These are phyloP conservation scores for Alaudala cheleensis DNA, from an alignment of 2,113 vertebrate genomes.

Conservation along the genomic window DNA sequence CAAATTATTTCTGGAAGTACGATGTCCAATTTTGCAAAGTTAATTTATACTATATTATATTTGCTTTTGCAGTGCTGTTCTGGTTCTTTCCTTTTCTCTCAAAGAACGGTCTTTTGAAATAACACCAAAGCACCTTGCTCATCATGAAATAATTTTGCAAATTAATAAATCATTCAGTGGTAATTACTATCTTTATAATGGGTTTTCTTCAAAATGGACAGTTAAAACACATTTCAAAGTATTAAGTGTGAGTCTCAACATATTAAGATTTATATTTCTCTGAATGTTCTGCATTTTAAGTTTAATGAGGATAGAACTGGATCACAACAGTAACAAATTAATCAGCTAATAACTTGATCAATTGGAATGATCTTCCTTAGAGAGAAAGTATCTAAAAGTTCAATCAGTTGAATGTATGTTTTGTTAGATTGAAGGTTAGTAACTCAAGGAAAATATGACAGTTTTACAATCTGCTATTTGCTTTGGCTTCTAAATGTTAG, in stretches of 20 bases:
- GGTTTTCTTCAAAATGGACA: slow-evolving; percentile 8
- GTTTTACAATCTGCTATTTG: not conserved
- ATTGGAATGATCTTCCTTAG: not conserved
- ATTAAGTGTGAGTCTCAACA: slow-evolving; percentile 2
- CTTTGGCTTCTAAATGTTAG: not conserved
- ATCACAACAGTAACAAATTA: not conserved
- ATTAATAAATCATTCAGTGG: slow-evolving; percentile 12
- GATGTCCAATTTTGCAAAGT: not conserved
- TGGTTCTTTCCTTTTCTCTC: slow-evolving; percentile 6
- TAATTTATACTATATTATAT: not conserved
- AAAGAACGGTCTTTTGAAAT: not conserved
- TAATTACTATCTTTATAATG: slow-evolving; percentile 14
- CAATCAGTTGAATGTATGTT: not conserved
- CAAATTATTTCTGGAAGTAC: not conserved
- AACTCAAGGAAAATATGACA: not conserved
- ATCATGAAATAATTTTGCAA: slow-evolving; percentile 25
- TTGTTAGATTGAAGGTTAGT: not conserved
- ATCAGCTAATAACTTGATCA: not conserved
- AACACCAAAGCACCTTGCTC: not conserved
- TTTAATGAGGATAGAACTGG: not conserved
- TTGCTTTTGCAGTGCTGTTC: not conserved
- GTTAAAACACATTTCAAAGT: slow-evolving; percentile 41
- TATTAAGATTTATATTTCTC: not conserved
- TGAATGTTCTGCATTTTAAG: not conserved
- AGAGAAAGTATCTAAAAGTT: not conserved